Conservation (phyloP, 2,888 invertebrate species). For the Sarcophaga carnaria region DNA sequence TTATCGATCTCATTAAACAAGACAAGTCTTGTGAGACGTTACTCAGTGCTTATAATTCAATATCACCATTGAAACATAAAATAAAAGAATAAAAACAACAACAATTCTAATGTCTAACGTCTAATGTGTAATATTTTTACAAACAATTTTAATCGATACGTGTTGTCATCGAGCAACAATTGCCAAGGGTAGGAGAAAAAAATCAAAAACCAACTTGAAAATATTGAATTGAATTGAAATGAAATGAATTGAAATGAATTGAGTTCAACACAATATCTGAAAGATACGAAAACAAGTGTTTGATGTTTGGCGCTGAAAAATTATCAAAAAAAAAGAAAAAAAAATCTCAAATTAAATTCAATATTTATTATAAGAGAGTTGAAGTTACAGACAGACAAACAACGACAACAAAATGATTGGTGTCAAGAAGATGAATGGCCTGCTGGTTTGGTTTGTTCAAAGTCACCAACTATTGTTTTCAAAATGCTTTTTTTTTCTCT, state of each 20-base stretch:
- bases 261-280: neutral
- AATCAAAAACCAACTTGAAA: constrained; percentile 5
- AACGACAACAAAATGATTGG: constrained; percentile 71
- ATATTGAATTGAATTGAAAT: neutral
- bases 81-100: constrained; percentile 41
- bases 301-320: constrained; percentile 66
- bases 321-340: neutral
- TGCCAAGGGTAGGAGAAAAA: constrained; percentile 29
- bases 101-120: constrained; percentile 43
- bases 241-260: neutral
- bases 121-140: neutral
- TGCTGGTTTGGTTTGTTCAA: constrained; percentile 72
- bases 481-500: constrained; percentile 45
- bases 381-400: neutral
- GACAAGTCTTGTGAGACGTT: neutral
- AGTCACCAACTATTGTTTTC: constrained; percentile 64
- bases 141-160: constrained; percentile 61
- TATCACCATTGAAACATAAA: constrained; percentile 67
- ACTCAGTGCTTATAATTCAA: constrained; percentile 56
- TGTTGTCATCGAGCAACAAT: constrained; percentile 41
- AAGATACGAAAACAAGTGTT: constrained; percentile 54
- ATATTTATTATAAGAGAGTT: neutral
- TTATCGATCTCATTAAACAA: too few species aligned
- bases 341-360: neutral
- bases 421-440: constrained; percentile 80